Evolutionary conservation across 2,888 invertebrate genomes (phyloP), one percentile per base, ranked within the genome.

Genomic region (Baccha elongata): DNA sequence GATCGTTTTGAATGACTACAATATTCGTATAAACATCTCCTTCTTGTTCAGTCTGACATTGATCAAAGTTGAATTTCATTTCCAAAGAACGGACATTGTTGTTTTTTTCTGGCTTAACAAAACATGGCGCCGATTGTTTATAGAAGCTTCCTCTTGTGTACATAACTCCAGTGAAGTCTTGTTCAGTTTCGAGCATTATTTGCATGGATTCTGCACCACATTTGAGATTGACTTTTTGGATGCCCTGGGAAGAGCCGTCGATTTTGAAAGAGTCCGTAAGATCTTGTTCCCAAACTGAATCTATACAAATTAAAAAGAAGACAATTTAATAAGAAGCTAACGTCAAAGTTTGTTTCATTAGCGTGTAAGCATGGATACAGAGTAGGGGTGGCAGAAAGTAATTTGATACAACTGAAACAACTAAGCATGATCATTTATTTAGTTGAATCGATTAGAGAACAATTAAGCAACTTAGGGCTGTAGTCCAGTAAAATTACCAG

Each of bases 1-100:
- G 93, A 88, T 94, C 94, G 85, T 94, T 93, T 87, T 94, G 94
- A 55, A 94, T 91, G 2, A 94, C 92, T 21, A 94, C 91, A 48
- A 93, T 92, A 85, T 94, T 94, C 0, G 92, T 92, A 87, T 92
- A 94, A 3, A 92, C 90, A 42, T 93, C 92, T 11, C 92, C 92
- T 71, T 92, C 91, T 84, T 92, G 91, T 78, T 91, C 88, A 0
- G 93, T 93, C 85, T 92, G 91, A 80, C 93, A 94, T 85, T 92
- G 90, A 85, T 93, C 91, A 71, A 93, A 89, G 32, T 92, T 91
- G 85, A 94, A 92, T 85, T 91, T 91, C 89, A 94, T 91, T 72
- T 91, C 91, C 84, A 93, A 91, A 3, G 91, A 89, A 50, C 91
- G 90, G 3, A 91, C 91, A 3, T 88, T 90, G 23, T 88, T 87